Base-by-base conservation (phyloP, 2,888 invertebrate species). In the Amblyjoppa proteus region DNA sequence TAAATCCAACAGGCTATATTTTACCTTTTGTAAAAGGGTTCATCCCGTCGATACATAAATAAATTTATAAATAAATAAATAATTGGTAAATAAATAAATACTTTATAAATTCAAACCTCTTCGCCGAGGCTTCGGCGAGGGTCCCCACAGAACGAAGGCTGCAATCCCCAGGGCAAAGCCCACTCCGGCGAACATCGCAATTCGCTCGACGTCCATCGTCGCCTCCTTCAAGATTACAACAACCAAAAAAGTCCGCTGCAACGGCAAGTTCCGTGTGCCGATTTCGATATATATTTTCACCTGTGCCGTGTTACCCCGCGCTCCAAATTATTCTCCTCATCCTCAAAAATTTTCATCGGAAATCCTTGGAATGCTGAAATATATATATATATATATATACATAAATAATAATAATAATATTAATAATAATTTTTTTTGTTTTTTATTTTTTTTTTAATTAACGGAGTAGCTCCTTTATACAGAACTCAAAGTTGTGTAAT, bases 71-170 rank as follows among this genome's bases (percentile, higher is more conserved):
- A 0, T 73, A n/a, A n/a, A n/a, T n/a, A n/a, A n/a, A n/a, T n/a
- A n/a, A n/a, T n/a, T n/a, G n/a, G n/a, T n/a, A 53, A 34, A 34
- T 34, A 4, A 34, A 34, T 34, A 34, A 3, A 34, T 34, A 34
- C 5, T 1, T 31, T 38, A 77, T 81, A 41, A 41, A 0, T 73
- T 80, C 87, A 87, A 87, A 94, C 93, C 94, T 93, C 92, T 94
- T 93, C 92, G 92, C 78, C 92, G 94, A 90, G 97, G 95, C 89
- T 96, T 96, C 7, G 95, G 95, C 0, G 96, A 96, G 34, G 97
- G 97, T 81, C 97, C 97, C 97, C 97, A 98, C 89, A 98, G 95
- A 56, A 98, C 97, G 92, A 97, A 97, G 6, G 97, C 97, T 51
- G 97, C 97, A 16, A 97, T 96, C 41, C 97, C 97, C 75, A 97